These are phyloP conservation scores for Propithecus perrieri DNA, from an alignment of 2,797 vertebrate genomes.

Conservation along the genomic window DNA sequence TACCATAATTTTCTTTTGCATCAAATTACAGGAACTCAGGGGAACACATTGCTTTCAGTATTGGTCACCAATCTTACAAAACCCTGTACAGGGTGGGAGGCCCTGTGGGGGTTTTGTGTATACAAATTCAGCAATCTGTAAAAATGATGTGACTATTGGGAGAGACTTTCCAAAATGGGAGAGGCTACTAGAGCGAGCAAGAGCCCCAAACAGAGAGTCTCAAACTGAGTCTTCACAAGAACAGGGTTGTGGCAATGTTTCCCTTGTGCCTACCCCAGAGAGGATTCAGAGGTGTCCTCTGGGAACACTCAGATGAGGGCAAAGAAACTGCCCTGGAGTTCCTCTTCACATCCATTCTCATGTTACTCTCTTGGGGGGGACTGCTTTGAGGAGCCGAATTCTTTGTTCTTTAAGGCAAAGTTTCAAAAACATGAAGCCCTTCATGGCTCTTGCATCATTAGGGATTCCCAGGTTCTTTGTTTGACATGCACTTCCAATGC, in stretches of 20 bases:
- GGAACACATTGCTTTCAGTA: neutral
- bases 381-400: neutral
- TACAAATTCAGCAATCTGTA: neutral
- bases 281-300: neutral
- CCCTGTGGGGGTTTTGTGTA: neutral
- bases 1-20: neutral
- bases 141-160: neutral
- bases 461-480: neutral
- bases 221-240: neutral
- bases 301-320: neutral
- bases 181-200: neutral
- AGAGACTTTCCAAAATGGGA: neutral
- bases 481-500: neutral
- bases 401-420: neutral
- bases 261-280: neutral
- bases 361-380: neutral
- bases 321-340: neutral
- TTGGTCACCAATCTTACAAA: neutral
- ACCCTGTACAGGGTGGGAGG: neutral
- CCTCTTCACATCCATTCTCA: neutral
- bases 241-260: neutral
- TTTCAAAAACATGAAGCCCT: neutral
- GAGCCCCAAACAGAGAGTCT: neutral
- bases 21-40: neutral
- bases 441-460: neutral